Conservation (phyloP, 2,797 vertebrate species). For the Tangara arthus region DNA sequence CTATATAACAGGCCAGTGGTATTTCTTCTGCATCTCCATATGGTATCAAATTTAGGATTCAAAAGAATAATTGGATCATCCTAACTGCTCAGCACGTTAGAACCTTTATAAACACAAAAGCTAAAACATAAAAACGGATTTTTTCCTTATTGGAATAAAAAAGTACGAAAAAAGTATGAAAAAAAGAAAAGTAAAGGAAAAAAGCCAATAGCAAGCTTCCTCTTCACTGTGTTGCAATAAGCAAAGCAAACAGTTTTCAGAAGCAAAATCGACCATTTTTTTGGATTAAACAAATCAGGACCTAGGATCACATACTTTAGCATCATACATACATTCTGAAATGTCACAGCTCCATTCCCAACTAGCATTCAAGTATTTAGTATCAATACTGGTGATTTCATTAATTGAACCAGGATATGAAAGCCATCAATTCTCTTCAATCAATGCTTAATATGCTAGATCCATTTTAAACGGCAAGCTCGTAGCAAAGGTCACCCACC, state of each 20-base stretch:
- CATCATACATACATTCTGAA: accelerated
- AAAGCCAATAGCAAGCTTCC: background rate
- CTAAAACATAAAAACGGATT: background rate
- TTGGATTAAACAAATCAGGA: background rate
- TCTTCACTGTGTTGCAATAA: background rate
- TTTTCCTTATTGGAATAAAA: background rate
- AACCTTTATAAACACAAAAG: background rate
- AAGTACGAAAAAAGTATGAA: background rate
- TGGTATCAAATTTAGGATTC: background rate
- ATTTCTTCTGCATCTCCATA: background rate
- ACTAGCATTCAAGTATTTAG: background rate
- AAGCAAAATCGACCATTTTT: background rate
- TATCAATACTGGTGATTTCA: background rate
- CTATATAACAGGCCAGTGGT: background rate
- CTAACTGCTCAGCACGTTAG: background rate
- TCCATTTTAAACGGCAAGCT: background rate
- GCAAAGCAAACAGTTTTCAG: background rate
- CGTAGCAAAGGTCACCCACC: background rate
- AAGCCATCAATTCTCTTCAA: background rate
- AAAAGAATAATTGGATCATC: background rate
- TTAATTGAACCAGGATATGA: background rate
- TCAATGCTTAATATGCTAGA: background rate
- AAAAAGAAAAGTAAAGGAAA: background rate
- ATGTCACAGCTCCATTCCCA: background rate
- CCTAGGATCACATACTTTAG: accelerated